A percentile compares a stretch with the other conserved stretches of the same genome.
Conservation (phyloP, 2,888 invertebrate genomes). For the Agrochola lota region DNA sequence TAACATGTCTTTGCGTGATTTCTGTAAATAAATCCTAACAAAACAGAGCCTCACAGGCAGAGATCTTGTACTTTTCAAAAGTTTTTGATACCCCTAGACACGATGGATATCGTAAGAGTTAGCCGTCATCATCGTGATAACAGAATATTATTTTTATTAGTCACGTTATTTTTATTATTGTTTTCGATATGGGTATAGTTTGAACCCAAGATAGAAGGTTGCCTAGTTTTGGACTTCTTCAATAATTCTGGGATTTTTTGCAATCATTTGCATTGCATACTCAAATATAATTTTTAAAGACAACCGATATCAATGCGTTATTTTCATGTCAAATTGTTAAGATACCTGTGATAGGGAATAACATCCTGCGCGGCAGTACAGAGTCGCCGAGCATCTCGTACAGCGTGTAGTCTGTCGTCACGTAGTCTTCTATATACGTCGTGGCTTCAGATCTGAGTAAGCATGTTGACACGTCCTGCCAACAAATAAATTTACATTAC, state of each 20-base stretch:
- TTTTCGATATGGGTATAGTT: too few relatives aligned
- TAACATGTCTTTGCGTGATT: neutral
- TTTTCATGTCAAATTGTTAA: neutral
- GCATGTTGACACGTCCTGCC: constrained; percentile 83
- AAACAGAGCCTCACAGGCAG: neutral
- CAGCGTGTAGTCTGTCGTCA: constrained; percentile 84
- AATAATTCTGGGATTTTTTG: too few relatives aligned
- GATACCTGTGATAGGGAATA: constrained; percentile 81
- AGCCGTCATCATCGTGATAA: too few relatives aligned
- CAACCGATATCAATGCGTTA: too few relatives aligned
- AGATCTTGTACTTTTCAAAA: neutral
- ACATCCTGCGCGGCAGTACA: constrained; percentile 81
- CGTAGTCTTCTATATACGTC: constrained; percentile 85
- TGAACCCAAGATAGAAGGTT: too few relatives aligned
- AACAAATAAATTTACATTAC: constrained; percentile 9
- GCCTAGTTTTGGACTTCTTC: too few relatives aligned
- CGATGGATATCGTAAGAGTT: too few relatives aligned
- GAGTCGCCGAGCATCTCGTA: constrained; percentile 89
- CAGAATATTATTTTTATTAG: too few relatives aligned
- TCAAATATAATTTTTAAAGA: too few relatives aligned
- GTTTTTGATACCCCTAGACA: neutral
- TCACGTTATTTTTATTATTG: too few relatives aligned
- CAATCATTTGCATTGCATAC: too few relatives aligned
- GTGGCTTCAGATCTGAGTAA: constrained; percentile 85
- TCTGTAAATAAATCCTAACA: neutral